Conservation (phyloP, 1,140 invertebrate species). For the Cardiocondyla obscurior region DNA sequence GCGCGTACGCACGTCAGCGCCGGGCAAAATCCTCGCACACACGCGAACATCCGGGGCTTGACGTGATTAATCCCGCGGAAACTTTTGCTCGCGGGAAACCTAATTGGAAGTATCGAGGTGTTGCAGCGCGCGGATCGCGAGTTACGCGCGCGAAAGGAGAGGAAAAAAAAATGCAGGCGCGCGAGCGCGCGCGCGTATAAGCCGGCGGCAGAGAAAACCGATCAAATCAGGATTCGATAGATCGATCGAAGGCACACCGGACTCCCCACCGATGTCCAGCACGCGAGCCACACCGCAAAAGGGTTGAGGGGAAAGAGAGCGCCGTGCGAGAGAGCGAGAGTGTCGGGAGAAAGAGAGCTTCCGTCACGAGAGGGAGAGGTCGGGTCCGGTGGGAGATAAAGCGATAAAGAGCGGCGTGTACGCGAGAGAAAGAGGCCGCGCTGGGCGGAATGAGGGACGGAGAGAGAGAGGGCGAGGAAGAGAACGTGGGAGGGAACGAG, state of each 20-base stretch:
- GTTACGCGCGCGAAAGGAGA: constrained; percentile 27
- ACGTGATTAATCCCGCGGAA: constrained; percentile 39
- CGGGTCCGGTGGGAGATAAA: constrained; percentile 73
- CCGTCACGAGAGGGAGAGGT: constrained; percentile 57
- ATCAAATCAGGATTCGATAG: constrained; percentile 70
- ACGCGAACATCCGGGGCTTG: not conserved
- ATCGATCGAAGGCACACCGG: constrained; percentile 61
- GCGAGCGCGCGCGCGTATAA: not conserved
- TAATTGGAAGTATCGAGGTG: constrained; percentile 41
- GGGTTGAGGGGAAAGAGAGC: constrained; percentile 67
- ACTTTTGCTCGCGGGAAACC: constrained; percentile 13
- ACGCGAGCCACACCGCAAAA: constrained; percentile 74
- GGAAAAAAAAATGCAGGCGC: constrained; percentile 51
- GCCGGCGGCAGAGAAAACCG: constrained; percentile 28
- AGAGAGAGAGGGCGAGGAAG: constrained; percentile 47
- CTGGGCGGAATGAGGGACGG: constrained; percentile 70
- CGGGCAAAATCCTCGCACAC: not conserved
- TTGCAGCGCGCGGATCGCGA: constrained; percentile 37
- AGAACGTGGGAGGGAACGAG: constrained; percentile 16
- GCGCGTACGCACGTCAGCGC: not conserved
- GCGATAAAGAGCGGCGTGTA: constrained; percentile 68
- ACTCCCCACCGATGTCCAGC: constrained; percentile 69
- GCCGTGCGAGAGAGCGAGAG: constrained; percentile 55
- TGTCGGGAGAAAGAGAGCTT: constrained; percentile 46
- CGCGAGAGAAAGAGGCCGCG: constrained; percentile 66